Conservation (phyloP, 1,140 invertebrate genomes). For the Pomacea maculata region DNA sequence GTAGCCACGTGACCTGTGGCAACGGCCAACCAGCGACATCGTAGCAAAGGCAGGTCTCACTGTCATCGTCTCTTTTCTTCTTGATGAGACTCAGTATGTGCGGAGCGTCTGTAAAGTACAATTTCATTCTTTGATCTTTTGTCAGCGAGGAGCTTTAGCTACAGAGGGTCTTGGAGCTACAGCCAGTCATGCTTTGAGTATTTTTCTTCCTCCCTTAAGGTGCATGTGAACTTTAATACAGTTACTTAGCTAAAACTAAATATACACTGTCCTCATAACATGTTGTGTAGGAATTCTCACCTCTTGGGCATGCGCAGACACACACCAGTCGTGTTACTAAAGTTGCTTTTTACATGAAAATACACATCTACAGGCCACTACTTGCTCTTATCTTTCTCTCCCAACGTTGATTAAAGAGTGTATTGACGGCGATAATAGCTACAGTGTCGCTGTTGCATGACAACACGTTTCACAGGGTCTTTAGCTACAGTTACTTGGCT, state of each 20-base stretch:
- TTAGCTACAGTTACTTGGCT: too few species aligned
- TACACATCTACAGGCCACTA: too few species aligned
- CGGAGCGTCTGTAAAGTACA: background rate
- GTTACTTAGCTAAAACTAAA: background rate
- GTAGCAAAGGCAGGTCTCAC: background rate
- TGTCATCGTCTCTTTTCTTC: background rate
- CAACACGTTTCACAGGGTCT: too few species aligned
- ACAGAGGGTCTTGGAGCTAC: background rate
- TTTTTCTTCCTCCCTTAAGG: too few species aligned
- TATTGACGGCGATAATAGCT: background rate
- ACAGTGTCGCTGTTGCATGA: background rate
- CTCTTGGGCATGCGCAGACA: too few species aligned
- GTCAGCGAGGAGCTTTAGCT: background rate
- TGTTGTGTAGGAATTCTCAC: too few species aligned
- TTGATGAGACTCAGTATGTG: background rate
- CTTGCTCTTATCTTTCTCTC: too few species aligned
- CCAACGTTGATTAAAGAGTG: too few species aligned
- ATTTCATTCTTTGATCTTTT: background rate
- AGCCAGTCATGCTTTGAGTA: background rate
- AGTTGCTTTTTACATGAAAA: too few species aligned
- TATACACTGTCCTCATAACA: background rate
- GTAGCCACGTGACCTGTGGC: background rate
- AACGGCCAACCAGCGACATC: background rate
- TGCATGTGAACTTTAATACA: background rate
- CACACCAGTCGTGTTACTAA: too few species aligned